Percentiles rank a stretch among this genome's conserved stretches.
Evolutionary conservation across 2,797 vertebrate species (phyloP).

Genomic region (Pelochelys cantorii): DNA sequence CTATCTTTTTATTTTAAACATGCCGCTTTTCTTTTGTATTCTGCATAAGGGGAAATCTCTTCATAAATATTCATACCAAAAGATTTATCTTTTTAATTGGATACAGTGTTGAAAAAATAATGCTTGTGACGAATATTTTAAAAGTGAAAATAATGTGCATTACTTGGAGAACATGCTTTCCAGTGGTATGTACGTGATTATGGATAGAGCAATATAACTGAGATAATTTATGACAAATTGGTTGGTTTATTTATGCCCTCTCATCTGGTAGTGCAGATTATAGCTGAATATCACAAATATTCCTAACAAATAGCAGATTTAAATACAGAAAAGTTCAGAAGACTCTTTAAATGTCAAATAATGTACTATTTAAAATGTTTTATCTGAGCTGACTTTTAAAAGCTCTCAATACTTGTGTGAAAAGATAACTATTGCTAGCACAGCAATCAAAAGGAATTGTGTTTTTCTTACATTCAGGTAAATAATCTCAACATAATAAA

Average conservation of each 20-base stretch:
- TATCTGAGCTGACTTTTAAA: neutral
- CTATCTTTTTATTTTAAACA: neutral
- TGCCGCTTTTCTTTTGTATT: rapidly evolving
- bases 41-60: rapidly evolving
- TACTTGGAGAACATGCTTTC: neutral
- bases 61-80: rapidly evolving
- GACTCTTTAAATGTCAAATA: neutral
- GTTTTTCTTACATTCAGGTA: conserved; percentile 26
- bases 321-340: neutral
- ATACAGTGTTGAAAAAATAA: neutral
- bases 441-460: neutral
- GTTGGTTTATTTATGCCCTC: neutral
- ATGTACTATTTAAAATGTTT: neutral
- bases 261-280: neutral
- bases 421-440: neutral
- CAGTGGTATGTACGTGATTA: rapidly evolving
- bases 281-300: rapidly evolving
- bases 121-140: neutral
- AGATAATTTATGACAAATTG: rapidly evolving
- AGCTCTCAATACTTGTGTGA: neutral
- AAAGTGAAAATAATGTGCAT: neutral
- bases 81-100: neutral
- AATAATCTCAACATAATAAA: conserved; percentile 6
- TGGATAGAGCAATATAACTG: neutral
- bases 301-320: neutral